These are phyloP conservation scores for Dichetophora obliterata DNA, from an alignment of 2,888 invertebrate genomes.

Conservation along the genomic window DNA sequence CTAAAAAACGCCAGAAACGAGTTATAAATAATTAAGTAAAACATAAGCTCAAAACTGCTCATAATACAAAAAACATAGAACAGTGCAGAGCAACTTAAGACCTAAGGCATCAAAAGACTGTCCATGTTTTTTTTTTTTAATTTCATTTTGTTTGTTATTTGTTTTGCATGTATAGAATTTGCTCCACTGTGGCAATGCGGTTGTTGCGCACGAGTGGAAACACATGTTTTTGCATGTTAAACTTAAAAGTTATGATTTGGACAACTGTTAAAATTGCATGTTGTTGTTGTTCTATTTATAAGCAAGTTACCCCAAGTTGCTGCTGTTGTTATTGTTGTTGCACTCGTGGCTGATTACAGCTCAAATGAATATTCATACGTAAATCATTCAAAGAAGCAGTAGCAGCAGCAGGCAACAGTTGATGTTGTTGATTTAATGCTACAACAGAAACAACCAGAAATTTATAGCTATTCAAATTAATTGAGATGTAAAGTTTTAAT, in stretches of 20 bases:
- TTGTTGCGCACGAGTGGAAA: neutral
- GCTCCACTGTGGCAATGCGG: neutral
- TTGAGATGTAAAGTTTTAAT: conserved; percentile 19
- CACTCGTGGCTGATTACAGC: neutral
- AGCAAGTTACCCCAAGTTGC: neutral
- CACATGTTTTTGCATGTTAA: conserved; percentile 11
- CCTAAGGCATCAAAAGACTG: too few species aligned
- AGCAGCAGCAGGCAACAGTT: neutral
- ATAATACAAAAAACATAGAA: neutral
- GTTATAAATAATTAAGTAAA: neutral
- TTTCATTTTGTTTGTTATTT: too few species aligned
- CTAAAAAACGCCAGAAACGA: neutral
- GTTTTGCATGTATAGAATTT: neutral
- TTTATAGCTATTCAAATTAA: conserved; percentile 1
- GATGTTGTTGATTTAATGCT: neutral
- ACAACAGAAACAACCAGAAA: neutral
- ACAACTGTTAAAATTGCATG: neutral
- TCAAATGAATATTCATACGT: conserved; percentile 21
- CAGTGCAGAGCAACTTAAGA: too few species aligned
- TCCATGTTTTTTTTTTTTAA: neutral
- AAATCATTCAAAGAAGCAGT: neutral
- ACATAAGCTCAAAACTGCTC: neutral
- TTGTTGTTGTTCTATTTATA: conserved; percentile 11
- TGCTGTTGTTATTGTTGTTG: neutral
- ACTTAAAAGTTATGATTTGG: neutral